phyloP scores from a whole-genome alignment of 2,113 vertebrate genomes.

The Glaucomys volans region DNA sequence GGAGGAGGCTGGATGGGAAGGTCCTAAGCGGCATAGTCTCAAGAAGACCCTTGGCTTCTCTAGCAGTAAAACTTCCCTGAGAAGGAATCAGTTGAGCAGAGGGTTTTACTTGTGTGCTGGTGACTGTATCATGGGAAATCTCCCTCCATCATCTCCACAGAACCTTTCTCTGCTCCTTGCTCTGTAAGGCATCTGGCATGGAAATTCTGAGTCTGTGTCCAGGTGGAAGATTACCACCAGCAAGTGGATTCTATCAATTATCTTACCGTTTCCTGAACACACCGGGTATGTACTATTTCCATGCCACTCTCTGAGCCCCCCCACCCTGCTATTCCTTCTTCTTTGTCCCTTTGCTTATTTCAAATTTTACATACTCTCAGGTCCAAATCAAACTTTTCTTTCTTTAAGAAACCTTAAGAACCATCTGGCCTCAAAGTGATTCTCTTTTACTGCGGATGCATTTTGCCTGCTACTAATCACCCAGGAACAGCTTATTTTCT shows the following conservation, averaged over 20 bases:
- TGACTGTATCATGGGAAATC: no score
- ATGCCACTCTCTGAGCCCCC: fast-evolving
- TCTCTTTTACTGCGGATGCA: not conserved
- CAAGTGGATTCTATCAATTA: not conserved
- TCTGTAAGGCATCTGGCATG: not conserved
- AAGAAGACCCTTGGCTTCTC: not conserved
- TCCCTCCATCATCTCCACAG: not conserved
- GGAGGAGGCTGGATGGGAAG: not conserved
- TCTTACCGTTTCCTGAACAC: not conserved
- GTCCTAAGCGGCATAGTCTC: not conserved
- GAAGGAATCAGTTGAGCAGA: not conserved
- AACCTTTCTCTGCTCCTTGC: not conserved
- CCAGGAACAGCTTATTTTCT: not conserved
- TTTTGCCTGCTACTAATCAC: not conserved
- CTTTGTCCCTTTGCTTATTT: not conserved
- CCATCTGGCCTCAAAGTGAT: not conserved
- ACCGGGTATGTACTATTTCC: not conserved
- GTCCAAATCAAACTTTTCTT: not conserved
- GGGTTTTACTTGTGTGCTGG: not conserved
- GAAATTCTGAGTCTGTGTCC: not conserved
- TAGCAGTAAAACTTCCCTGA: not conserved
- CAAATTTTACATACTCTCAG: not conserved
- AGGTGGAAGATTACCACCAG: not conserved
- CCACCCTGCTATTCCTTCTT: not conserved
- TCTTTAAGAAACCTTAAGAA: not conserved